A percentile compares a stretch with the other conserved stretches of the same genome.
These are phyloP conservation scores for Meloidogyne exigua DNA, from an alignment of 1,140 invertebrate species.

Conservation along the genomic window DNA sequence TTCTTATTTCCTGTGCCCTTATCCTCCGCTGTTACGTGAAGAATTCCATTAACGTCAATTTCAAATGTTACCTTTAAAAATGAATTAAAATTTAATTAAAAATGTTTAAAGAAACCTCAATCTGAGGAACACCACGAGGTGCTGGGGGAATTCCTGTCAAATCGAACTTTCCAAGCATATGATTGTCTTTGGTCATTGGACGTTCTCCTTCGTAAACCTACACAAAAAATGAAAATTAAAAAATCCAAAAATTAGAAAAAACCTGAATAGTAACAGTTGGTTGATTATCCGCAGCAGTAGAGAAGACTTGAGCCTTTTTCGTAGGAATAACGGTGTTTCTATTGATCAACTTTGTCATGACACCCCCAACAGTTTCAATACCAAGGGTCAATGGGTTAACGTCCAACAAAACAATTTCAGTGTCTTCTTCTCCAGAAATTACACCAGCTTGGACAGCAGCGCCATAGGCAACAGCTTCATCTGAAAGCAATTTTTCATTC, in stretches of 20 bases:
- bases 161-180: constrained; percentile 94
- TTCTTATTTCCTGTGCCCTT: constrained; percentile 97
- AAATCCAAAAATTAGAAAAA: constrained; percentile 17
- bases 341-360: constrained; percentile 98
- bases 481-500: constrained; percentile 6
- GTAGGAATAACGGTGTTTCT: constrained; percentile 98
- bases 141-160: constrained; percentile 95
- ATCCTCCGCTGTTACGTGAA: constrained; percentile 90
- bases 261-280: constrained; percentile 95
- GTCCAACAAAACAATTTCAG: constrained; percentile 85
- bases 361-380: constrained; percentile 97
- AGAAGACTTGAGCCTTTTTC: constrained; percentile 99
- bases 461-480: constrained; percentile 92
- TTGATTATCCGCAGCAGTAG: constrained; percentile 96
- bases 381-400: constrained; percentile 97
- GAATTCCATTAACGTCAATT: constrained; percentile 96
- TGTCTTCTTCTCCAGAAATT: constrained; percentile 74
- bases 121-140: constrained; percentile 94
- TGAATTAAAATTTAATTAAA: constrained; percentile 71
- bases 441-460: constrained; percentile 94
- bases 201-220: constrained; percentile 90
- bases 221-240: not conserved
- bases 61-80: constrained; percentile 79
- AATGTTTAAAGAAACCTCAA: constrained; percentile 71
- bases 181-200: constrained; percentile 99